Base-by-base conservation (phyloP, 2,888 invertebrate species). In the Biston betularia region DNA sequence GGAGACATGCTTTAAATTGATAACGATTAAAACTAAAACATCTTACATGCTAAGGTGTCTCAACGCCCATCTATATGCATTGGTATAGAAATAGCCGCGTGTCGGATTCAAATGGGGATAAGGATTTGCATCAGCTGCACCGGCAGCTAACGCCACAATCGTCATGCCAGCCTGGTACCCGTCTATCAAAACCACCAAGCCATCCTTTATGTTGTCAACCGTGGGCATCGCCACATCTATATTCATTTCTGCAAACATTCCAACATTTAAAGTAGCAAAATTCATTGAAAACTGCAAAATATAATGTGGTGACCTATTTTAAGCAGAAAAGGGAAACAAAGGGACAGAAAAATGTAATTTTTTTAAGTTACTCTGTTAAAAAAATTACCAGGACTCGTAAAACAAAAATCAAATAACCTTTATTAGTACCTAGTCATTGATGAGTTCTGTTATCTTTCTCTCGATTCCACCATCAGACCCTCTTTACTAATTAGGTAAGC, bases 21-120 rank as follows among this genome's bases (percentile, higher is more conserved):
- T 9, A 38, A 38, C 6, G 38, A 38, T 8, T 38, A 44, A n/a
- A n/a, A 44, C 1, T 44, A 34, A 34, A 0, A 24, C 24, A 49
- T 82, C 89, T 86, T 75, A 89, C 89, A 87, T 75, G 74, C 84
- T 86, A 10, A 88, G 60, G 77, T 89, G 82, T 73, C 89, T 75
- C n/a, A 88, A 70, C 2, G 72, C 78, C 89, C 89, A 89, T 77
- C 89, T 77, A 59, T 88, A 90, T 0, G 74, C 77, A 52, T 84
- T 84, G 0, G 88, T 90, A 65, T 88, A 86, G 69, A 82, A 89
- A 64, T 79, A 84, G 0, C 86, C 82, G 0, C 84, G 80, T 0
- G 75, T 4, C 0, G 87, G 88, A 62, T 85, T 80, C 2, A 89
- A 72, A 49, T 86, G 83, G 0, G 81, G 80, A n/a, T 78, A 79